Conservation (phyloP, 2,113 vertebrate genomes). For the Micronycteris hirsuta region DNA sequence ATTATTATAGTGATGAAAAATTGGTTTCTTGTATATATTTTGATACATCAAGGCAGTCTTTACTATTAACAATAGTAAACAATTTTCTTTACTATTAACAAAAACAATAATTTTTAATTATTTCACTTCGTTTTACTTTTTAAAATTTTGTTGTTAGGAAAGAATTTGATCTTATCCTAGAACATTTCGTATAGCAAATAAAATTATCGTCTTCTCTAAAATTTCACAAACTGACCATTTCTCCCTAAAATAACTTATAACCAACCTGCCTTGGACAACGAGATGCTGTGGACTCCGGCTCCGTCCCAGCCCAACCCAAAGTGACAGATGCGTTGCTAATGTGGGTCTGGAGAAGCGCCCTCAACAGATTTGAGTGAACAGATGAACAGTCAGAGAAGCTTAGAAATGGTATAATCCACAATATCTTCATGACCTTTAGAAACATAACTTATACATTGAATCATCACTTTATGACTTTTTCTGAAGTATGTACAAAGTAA, state of each 20-base stretch:
- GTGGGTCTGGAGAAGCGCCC: constrained; percentile 35
- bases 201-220: background rate
- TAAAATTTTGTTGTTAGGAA: background rate
- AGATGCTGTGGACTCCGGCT: constrained; percentile 22
- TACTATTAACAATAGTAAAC: background rate
- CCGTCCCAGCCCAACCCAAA: constrained; percentile 27
- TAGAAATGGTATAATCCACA: constrained; percentile 45
- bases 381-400: constrained; percentile 52
- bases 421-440: constrained; percentile 46
- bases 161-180: background rate
- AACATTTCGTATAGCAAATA: background rate
- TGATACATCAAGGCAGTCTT: background rate
- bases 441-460: constrained; percentile 9
- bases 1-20: background rate
- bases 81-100: background rate
- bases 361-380: constrained; percentile 45
- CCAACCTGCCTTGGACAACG: constrained; percentile 31
- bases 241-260: constrained; percentile 30
- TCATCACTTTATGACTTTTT: constrained; percentile 5
- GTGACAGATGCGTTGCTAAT: constrained; percentile 55
- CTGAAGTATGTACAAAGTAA: constrained; percentile 3
- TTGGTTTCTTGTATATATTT: background rate
- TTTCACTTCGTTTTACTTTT: background rate
- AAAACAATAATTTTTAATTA: background rate
- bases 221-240: constrained; percentile 3